Evolutionary conservation across 1,140 invertebrate species (phyloP), one percentile per base, ranked within the genome.

Genomic region (Pogonomyrmex barbatus): DNA sequence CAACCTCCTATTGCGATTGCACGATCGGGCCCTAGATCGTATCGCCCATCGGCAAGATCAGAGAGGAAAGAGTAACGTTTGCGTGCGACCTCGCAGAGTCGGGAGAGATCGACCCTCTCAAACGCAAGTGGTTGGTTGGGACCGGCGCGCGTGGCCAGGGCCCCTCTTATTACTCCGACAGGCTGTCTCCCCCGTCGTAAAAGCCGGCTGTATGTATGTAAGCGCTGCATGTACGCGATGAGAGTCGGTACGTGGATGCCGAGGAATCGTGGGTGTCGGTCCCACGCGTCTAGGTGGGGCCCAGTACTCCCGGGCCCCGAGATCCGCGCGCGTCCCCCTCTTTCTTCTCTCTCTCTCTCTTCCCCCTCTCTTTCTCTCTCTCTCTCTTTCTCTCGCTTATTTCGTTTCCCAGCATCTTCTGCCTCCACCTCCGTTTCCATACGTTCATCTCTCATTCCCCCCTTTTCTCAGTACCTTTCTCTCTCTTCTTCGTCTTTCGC

Each of bases 231-330:
- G 89, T 87, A 87, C 89, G 89, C 89, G 89, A 90, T 86, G 89
- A 90, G 88, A 90, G 82, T 88, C 86, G 88, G 89, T 90, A 90
- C 89, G 89, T 83, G 88, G 91, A 92, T 92, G 92, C 89, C n/a
- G 75, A 68, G 77, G 87, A 54, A 91, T 93, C 92, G 92, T 93
- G 92, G 92, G 92, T 93, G 92, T 92, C 88, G 93, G 92, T 94
- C 94, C 94, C 94, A 94, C 93, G 94, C 93, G 91, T 91, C 91
- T 92, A 92, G 91, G 92, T 89, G 89, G 90, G 89, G 89, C 91
- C 91, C 75, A 90, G 77, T 88, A 88, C 91, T 92, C 89, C 60
- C 62, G 87, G 78, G 79, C 76, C 86, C 73, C 54, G 67, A 63
- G 85, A 86, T 90, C 88, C 89, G 68, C 73, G 86, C 85, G 84